These are phyloP conservation scores for Caloenas nicobarica DNA, from an alignment of 2,113 vertebrate genomes.

Conservation along the genomic window DNA sequence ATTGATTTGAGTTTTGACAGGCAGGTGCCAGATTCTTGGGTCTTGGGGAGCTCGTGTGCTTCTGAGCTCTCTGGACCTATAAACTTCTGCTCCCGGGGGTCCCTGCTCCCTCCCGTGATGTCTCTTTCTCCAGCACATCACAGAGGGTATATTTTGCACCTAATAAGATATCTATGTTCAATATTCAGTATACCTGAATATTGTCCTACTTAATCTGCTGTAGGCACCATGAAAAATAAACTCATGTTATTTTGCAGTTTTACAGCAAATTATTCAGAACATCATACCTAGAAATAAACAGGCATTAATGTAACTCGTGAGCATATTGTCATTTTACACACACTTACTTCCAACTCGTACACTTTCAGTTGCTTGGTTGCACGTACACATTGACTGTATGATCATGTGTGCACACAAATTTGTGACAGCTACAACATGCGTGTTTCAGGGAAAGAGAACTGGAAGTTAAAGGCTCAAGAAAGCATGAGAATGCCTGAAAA, in stretches of 20 bases:
- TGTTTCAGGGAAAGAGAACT: not conserved
- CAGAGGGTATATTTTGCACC: not conserved
- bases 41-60: rapidly evolving
- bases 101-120: rapidly evolving
- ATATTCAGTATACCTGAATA: not conserved
- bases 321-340: rapidly evolving
- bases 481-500: not conserved
- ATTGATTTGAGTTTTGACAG: not conserved
- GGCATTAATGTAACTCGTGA: not conserved
- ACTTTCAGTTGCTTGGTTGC: not conserved
- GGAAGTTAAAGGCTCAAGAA: not conserved
- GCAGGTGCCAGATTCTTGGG: not conserved
- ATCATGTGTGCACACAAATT: rapidly evolving
- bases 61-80: rapidly evolving
- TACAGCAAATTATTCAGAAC: not conserved
- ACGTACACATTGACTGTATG: not conserved
- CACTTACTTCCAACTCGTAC: rapidly evolving
- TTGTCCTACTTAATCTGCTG: not conserved
- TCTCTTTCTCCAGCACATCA: not conserved
- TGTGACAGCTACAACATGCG: not conserved
- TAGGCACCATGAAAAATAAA: not conserved
- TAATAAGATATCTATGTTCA: rapidly evolving
- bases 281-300: not conserved
- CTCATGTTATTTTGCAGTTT: not conserved
- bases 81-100: not conserved